Percentiles rank a stretch among this genome's conserved stretches.
Conservation (phyloP, 2,113 vertebrate genomes). For the Gymnocephalus cernua region DNA sequence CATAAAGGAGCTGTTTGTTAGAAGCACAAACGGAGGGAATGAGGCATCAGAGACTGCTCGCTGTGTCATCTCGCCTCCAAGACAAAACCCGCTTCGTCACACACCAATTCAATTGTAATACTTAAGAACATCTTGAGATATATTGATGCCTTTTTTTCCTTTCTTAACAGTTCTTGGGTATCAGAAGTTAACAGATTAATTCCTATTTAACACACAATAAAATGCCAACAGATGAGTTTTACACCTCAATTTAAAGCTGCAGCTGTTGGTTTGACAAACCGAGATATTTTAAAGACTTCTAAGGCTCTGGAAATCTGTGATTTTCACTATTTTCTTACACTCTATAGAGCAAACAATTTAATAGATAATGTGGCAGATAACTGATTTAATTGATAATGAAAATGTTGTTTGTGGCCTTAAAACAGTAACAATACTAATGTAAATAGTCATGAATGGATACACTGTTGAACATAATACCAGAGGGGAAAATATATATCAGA, state of each 20-base stretch:
- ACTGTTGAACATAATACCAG: neutral
- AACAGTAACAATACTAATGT: neutral
- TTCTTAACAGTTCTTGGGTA: neutral
- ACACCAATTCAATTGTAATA: neutral
- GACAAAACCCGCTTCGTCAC: neutral
- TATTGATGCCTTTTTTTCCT: neutral
- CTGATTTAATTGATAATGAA: neutral
- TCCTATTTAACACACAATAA: neutral
- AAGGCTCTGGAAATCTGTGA: neutral
- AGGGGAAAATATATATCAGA: neutral
- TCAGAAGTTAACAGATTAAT: neutral
- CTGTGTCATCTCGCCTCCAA: neutral
- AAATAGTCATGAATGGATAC: neutral
- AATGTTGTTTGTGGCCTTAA: neutral
- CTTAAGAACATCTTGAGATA: neutral
- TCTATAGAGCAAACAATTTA: neutral
- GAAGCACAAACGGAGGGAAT: slow-evolving; percentile 59
- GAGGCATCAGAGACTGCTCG: slow-evolving; percentile 24
- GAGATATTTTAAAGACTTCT: neutral
- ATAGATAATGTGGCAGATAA: neutral
- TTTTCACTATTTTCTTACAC: neutral
- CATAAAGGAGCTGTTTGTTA: slow-evolving; percentile 75
- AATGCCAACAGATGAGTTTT: neutral
- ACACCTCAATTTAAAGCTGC: neutral
- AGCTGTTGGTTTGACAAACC: neutral